Percentiles rank a stretch among this genome's conserved stretches.
These are phyloP conservation scores for Heliconius himera DNA, from an alignment of 1,140 invertebrate genomes.

Conservation along the genomic window DNA sequence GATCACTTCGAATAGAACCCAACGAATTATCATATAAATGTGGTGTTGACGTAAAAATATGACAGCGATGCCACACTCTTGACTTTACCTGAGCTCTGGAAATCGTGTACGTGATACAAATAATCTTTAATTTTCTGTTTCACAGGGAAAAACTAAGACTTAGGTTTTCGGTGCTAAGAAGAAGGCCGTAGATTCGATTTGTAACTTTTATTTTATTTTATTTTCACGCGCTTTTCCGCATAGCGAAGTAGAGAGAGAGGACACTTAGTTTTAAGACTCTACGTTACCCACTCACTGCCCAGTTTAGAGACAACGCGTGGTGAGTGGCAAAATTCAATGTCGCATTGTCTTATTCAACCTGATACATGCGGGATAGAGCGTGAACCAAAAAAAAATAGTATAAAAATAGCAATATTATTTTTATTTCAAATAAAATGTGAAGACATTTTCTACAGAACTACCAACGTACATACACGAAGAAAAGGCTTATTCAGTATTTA, in stretches of 20 bases:
- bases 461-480: background rate
- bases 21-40: conserved; percentile 75
- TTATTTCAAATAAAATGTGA: conserved; percentile 5
- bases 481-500: conserved; percentile 2
- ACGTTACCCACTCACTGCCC: background rate
- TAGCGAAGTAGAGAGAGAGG: conserved; percentile 17
- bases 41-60: conserved; percentile 70
- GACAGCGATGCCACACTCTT: conserved; percentile 43
- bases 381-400: conserved; percentile 26
- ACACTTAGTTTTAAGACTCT: too few relatives aligned
- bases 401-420: background rate
- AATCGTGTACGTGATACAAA: conserved; percentile 48
- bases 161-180: conserved; percentile 35
- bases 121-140: conserved; percentile 43
- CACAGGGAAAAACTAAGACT: background rate
- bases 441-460: background rate
- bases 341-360: too few relatives aligned
- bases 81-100: conserved; percentile 14
- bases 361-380: too few relatives aligned
- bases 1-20: conserved; percentile 57
- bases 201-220: too few relatives aligned
- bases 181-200: too few relatives aligned
- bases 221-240: too few relatives aligned
- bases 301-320: too few relatives aligned
- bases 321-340: too few relatives aligned